phyloP scores from a whole-genome alignment of 1,140 invertebrate species.

The Thaumetopoea pityocampa region DNA sequence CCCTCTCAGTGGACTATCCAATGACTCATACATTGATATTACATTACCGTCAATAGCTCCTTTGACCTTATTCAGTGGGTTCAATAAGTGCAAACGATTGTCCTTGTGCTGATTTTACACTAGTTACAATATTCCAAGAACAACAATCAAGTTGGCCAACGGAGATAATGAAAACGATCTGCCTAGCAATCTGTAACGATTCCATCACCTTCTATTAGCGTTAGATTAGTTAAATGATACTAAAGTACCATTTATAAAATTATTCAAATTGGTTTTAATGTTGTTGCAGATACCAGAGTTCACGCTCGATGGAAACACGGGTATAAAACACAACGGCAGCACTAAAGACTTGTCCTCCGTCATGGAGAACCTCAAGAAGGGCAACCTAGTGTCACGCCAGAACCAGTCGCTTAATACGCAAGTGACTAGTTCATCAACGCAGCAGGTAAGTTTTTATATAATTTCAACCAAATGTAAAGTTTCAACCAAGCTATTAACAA shows the following conservation, averaged over 20 bases:
- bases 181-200: conserved; percentile 15
- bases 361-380: conserved; percentile 73
- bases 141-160: conserved; percentile 37
- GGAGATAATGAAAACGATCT: conserved; percentile 26
- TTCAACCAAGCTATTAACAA: background rate
- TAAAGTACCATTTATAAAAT: background rate
- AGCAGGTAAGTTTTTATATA: conserved; percentile 49
- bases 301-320: conserved; percentile 61
- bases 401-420: conserved; percentile 66
- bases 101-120: conserved; percentile 65
- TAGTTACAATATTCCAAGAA: conserved; percentile 49
- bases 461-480: background rate
- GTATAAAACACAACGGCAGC: conserved; percentile 66
- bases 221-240: background rate
- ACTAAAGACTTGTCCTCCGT: conserved; percentile 67
- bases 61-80: conserved; percentile 65
- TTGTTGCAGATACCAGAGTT: conserved; percentile 66
- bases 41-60: conserved; percentile 54
- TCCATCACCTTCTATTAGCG: conserved; percentile 7
- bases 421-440: conserved; percentile 70
- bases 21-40: conserved; percentile 59
- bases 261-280: conserved; percentile 3
- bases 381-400: conserved; percentile 57
- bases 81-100: conserved; percentile 53
- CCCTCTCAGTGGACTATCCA: conserved; percentile 40